Evolutionary conservation across 2,888 invertebrate genomes (phyloP), one percentile per base, ranked within the genome.

Genomic region (Machimus atricapillus): DNA sequence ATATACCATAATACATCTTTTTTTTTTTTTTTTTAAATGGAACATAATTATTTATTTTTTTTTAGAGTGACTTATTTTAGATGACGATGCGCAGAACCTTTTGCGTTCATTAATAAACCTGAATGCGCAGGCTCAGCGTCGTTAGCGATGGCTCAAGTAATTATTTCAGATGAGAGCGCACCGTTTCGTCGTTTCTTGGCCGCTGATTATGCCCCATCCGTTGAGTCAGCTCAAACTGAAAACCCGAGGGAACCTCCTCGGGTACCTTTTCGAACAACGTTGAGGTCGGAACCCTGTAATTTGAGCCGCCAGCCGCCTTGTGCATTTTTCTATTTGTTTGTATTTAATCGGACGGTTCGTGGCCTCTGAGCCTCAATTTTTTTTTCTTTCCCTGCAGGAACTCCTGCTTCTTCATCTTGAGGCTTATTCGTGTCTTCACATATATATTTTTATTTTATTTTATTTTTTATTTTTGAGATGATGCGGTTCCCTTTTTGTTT

Each of bases 131-230:
- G 46, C 73, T 46, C 52, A 46, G 46, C 74, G 43, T 74, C 52
- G 74, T 46, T 74, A 74, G 74, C 85, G 74, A 85, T 85, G 85
- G 85, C 58, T 76, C 46, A 31, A 85, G 85, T 85, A 85, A 85
- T 85, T 85, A 85, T 85, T 85, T 85, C 85, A 74, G 74, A 46
- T 85, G 85, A 85, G 31, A 85, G 85, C 40, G 56, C 31, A 43
- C 58, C 66, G 66, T 83, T 73, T 34, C 58, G 43, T 46, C 52
- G 52, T 52, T 52, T 52, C 52, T n/a, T 73, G 73, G 56, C 23
- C 73, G 40, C 23, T 73, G 66, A 85, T 85, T 85, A 73, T 85
- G 56, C 81, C 81, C 52, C 81, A 81, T 81, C 81, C 81, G 52
- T 52, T 81, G 46, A 52, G 27, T 56, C 52, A 34, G 34, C 12